phyloP scores from a whole-genome alignment of 2,888 invertebrate genomes.

The Tenthredo scrophulariae region DNA sequence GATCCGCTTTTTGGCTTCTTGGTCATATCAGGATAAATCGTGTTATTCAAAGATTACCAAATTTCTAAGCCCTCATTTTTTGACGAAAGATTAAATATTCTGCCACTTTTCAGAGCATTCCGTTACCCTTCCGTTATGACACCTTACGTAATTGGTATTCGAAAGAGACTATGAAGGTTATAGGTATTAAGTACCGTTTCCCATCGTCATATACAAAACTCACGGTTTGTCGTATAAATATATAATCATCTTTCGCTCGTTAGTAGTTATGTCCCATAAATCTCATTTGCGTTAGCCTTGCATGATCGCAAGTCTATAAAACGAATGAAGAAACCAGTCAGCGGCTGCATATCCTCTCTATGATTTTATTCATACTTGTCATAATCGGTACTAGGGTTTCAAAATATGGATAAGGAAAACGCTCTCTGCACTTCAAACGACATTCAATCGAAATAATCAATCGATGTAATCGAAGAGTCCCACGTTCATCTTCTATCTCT shows the following conservation, averaged over 20 bases:
- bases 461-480: not conserved
- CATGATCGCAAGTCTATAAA: slow-evolving; percentile 13
- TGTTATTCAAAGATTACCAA: not conserved
- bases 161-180: not conserved
- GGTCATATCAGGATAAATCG: not conserved
- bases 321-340: not conserved
- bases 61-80: not conserved
- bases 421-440: not conserved
- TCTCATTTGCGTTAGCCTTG: slow-evolving; percentile 15
- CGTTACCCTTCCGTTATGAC: not conserved
- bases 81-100: not conserved
- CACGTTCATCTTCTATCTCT: not conserved
- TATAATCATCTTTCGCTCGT: slow-evolving; percentile 6
- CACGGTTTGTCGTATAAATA: not conserved
- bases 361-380: not conserved
- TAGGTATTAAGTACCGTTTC: not conserved
- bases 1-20: not conserved
- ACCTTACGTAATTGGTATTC: not conserved
- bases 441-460: not conserved
- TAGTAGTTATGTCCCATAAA: slow-evolving; percentile 29
- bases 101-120: not conserved
- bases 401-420: not conserved
- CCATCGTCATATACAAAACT: not conserved
- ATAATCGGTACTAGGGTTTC: not conserved
- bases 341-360: not conserved